Evolutionary conservation across 2,113 vertebrate species (phyloP).

Genomic region (Ia io): DNA sequence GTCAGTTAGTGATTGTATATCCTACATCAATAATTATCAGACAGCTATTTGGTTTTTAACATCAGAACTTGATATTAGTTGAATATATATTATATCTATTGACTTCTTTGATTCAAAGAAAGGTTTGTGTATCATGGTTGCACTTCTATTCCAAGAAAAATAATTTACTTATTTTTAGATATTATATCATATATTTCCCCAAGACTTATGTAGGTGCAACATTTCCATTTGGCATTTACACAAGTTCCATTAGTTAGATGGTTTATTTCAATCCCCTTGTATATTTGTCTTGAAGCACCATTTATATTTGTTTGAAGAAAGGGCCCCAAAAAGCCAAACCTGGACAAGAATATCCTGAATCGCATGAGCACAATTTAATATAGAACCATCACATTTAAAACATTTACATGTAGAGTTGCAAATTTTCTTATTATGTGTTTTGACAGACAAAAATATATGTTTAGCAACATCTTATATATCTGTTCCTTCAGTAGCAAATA

Average conservation of each 20-base stretch:
- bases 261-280: constrained; percentile 74
- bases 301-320: constrained; percentile 82
- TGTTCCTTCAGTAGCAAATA: constrained; percentile 81
- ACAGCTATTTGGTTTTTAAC: not conserved
- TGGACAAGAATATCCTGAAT: constrained; percentile 78
- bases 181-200: not conserved
- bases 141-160: not conserved
- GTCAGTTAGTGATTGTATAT: not conserved
- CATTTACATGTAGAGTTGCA: constrained; percentile 70
- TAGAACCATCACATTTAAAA: constrained; percentile 78
- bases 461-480: constrained; percentile 83
- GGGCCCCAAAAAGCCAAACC: constrained; percentile 77
- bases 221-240: not conserved
- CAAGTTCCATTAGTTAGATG: not conserved
- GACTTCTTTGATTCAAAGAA: constrained; percentile 11
- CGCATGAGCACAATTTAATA: constrained; percentile 83
- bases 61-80: not conserved
- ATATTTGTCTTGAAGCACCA: constrained; percentile 79
- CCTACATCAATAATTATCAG: not conserved
- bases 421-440: constrained; percentile 82
- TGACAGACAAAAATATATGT: constrained; percentile 92
- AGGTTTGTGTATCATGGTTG: not conserved
- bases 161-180: not conserved
- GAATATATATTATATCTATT: not conserved
- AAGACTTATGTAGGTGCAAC: not conserved